These are phyloP conservation scores for Pantherophis guttatus DNA, from an alignment of 2,113 vertebrate genomes.

Conservation along the genomic window DNA sequence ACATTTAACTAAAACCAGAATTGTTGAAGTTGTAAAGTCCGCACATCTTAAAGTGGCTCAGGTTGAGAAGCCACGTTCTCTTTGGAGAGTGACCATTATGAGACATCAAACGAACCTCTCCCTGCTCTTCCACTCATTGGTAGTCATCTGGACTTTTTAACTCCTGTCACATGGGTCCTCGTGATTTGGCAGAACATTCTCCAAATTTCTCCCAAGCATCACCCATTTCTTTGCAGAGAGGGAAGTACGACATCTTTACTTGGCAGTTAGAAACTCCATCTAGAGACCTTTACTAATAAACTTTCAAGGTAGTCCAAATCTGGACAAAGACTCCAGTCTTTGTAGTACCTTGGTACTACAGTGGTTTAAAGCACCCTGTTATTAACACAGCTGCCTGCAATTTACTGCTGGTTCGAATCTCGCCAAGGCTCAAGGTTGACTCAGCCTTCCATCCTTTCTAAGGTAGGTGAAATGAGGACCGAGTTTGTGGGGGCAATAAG, in stretches of 20 bases:
- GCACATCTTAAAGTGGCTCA: neutral
- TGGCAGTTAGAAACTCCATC: neutral
- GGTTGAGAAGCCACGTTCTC: neutral
- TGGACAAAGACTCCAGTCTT: neutral
- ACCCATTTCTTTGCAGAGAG: neutral
- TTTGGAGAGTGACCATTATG: neutral
- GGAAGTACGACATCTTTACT: neutral
- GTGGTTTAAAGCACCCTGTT: too few relatives aligned
- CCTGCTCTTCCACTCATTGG: neutral
- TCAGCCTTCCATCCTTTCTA: too few relatives aligned
- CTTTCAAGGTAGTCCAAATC: neutral
- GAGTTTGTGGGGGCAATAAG: too few relatives aligned
- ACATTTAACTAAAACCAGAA: neutral
- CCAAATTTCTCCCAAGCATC: neutral
- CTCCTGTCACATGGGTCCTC: neutral
- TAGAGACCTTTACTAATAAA: neutral
- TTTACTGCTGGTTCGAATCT: too few relatives aligned
- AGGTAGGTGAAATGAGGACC: too few relatives aligned
- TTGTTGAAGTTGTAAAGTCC: neutral
- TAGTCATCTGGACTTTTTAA: neutral
- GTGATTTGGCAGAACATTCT: neutral
- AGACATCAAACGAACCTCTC: neutral
- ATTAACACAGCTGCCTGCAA: too few relatives aligned
- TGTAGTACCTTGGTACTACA: too few relatives aligned
- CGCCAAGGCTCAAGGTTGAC: too few relatives aligned